A percentile compares a stretch with the other conserved stretches of the same genome.
These are phyloP conservation scores for Leucoraja erinaceus DNA, from an alignment of 2,113 vertebrate species.

Conservation along the genomic window DNA sequence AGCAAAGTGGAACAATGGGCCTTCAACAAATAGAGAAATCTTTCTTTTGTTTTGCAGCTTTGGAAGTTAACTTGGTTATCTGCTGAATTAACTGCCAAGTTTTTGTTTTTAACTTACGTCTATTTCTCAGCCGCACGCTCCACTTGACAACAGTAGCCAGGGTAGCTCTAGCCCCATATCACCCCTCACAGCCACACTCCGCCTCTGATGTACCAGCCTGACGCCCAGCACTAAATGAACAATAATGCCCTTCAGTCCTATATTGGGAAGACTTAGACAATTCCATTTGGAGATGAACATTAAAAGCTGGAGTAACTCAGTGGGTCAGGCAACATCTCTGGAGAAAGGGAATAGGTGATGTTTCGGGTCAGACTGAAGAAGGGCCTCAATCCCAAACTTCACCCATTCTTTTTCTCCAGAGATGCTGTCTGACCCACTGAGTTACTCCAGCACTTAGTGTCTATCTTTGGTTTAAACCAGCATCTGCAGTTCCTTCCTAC, in stretches of 20 bases:
- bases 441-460: too few relatives aligned
- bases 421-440: too few relatives aligned
- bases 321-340: too few relatives aligned
- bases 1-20: neutral
- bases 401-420: too few relatives aligned
- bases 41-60: neutral
- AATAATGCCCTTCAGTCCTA: neutral
- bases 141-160: neutral
- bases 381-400: too few relatives aligned
- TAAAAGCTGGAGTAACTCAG: too few relatives aligned
- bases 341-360: too few relatives aligned
- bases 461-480: too few relatives aligned
- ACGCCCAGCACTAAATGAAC: too few relatives aligned
- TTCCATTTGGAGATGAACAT: too few relatives aligned
- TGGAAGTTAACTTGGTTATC: neutral
- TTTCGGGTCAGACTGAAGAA: too few relatives aligned
- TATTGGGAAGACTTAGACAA: neutral
- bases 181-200: neutral
- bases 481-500: too few relatives aligned
- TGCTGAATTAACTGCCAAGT: neutral
- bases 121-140: neutral
- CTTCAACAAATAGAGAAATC: neutral
- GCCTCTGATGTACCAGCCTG: neutral
- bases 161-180: neutral
- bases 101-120: neutral